phyloP scores from a whole-genome alignment of 2,113 vertebrate genomes.

The Hyperopisus bebe region DNA sequence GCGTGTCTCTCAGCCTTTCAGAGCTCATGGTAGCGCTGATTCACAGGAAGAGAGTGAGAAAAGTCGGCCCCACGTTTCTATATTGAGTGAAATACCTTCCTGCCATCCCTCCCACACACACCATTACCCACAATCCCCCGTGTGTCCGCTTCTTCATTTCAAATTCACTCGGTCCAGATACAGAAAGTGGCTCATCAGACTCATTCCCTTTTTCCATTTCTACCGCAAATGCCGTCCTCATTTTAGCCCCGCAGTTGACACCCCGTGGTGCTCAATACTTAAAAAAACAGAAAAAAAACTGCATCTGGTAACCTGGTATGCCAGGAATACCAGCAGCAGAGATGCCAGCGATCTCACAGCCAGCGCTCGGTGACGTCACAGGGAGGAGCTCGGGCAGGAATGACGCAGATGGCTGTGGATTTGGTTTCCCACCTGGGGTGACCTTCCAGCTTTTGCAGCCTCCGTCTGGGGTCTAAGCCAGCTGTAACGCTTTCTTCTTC shows the following conservation, averaged over 20 bases:
- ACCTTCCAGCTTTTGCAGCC: neutral
- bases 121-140: neutral
- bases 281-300: neutral
- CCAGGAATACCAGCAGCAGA: neutral
- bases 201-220: neutral
- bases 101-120: neutral
- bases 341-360: neutral
- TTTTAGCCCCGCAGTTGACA: neutral
- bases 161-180: neutral
- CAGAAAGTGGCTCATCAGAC: neutral
- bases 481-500: neutral
- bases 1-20: neutral
- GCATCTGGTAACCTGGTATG: neutral
- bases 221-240: neutral
- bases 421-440: neutral
- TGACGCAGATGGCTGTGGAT: constrained; percentile 7
- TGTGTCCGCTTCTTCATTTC: neutral
- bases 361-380: neutral
- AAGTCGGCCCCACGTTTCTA: neutral
- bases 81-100: neutral
- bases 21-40: neutral
- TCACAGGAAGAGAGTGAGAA: neutral
- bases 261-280: neutral
- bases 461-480: neutral
- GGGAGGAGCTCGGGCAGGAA: neutral